These are phyloP conservation scores for Poeciliopsis infans DNA, from an alignment of 2,797 vertebrate species.

Conservation along the genomic window DNA sequence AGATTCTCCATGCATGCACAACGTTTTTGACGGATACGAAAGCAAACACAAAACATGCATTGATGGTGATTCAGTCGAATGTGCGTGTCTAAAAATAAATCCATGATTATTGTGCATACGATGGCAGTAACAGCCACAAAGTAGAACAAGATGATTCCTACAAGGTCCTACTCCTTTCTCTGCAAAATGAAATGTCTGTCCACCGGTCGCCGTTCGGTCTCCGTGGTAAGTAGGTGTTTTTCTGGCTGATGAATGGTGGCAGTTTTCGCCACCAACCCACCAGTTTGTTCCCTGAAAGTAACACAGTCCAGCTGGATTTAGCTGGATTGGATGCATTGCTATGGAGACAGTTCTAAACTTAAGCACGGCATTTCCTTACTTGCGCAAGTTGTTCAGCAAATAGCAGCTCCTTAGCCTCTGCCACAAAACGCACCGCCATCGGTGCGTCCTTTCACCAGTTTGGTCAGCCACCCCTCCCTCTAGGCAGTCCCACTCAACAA, in stretches of 20 bases:
- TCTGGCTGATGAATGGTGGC: neutral
- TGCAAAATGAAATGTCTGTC: neutral
- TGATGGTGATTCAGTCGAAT: conserved; percentile 32
- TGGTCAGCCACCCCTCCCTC: neutral
- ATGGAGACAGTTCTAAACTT: neutral
- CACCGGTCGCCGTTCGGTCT: neutral
- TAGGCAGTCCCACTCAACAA: neutral
- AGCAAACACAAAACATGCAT: conserved; percentile 29
- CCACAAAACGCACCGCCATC: neutral
- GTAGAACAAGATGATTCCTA: neutral
- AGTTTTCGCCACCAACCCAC: neutral
- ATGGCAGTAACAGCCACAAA: conserved; percentile 10
- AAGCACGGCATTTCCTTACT: neutral
- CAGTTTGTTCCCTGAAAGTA: neutral
- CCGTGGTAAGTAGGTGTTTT: neutral
- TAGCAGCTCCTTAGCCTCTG: neutral
- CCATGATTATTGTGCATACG: conserved; percentile 9
- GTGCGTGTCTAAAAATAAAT: conserved; percentile 32
- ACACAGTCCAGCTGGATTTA: neutral
- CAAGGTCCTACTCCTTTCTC: neutral
- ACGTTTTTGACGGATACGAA: conserved; percentile 22
- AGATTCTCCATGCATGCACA: conserved; percentile 46
- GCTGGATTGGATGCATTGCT: neutral
- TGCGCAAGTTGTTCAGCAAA: neutral
- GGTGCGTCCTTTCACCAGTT: neutral